Conservation (phyloP, 2,113 vertebrate genomes). For the Lasiurus borealis region DNA sequence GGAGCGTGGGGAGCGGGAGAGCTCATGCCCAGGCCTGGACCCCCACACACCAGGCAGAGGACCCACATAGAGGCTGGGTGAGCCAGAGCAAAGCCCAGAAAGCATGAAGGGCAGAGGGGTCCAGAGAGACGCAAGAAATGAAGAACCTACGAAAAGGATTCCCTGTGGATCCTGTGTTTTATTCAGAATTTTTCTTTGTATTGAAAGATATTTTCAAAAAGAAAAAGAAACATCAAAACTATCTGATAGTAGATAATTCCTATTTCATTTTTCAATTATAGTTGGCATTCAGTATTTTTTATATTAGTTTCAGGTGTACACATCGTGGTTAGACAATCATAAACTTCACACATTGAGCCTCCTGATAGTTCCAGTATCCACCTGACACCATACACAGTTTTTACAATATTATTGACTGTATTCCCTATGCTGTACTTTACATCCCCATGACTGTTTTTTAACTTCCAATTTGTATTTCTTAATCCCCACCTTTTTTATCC, state of each 20-base stretch:
- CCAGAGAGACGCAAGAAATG: neutral
- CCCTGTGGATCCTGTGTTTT: neutral
- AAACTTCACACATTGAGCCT: neutral
- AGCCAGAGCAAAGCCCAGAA: rapidly evolving
- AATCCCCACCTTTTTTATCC: neutral
- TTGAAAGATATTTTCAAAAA: neutral
- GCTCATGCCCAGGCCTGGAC: neutral
- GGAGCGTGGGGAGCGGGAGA: rapidly evolving
- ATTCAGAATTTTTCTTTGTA: neutral
- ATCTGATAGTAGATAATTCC: neutral
- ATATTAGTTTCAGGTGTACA: neutral
- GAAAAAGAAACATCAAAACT: neutral
- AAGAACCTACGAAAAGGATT: neutral
- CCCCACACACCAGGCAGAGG: rapidly evolving
- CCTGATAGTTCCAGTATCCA: neutral
- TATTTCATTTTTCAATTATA: neutral
- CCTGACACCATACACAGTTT: neutral
- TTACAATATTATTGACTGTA: no score
- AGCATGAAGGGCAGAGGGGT: neutral
- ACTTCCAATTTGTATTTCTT: neutral
- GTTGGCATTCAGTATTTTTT: neutral
- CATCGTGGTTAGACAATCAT: neutral
- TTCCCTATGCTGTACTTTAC: neutral
- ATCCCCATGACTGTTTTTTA: neutral
- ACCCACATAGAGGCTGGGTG: neutral